These are phyloP conservation scores for Malacoraja senta DNA, from an alignment of 2,797 vertebrate species.

Conservation along the genomic window DNA sequence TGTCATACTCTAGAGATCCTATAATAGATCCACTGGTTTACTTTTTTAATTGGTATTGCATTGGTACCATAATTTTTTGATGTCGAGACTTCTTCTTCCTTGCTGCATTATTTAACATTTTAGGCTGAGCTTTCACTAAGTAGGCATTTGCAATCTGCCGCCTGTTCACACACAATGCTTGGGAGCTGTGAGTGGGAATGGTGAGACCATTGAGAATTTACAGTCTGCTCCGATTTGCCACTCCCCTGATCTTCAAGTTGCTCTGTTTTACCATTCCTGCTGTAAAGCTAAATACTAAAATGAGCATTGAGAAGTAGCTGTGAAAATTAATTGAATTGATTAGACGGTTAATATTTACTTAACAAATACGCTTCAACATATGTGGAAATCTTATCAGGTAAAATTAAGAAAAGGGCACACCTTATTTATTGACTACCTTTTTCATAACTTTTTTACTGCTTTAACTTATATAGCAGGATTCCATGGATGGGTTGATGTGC, in stretches of 20 bases:
- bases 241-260: not conserved
- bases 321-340: not conserved
- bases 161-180: not conserved
- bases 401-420: not conserved
- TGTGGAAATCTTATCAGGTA: not conserved
- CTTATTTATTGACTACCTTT: not conserved
- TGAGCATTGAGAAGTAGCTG: not conserved
- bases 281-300: not conserved
- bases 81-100: not conserved
- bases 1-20: no score
- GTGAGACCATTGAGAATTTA: not conserved
- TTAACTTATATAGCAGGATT: not conserved
- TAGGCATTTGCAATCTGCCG: not conserved
- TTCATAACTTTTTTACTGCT: not conserved
- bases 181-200: not conserved
- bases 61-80: not conserved
- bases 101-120: not conserved
- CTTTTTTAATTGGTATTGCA: conserved; percentile 14
- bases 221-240: not conserved
- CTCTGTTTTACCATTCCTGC: not conserved
- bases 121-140: not conserved
- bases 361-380: not conserved
- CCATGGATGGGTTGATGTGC: not conserved
- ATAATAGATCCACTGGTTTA: not conserved
- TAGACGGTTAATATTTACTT: not conserved